Percentiles rank a stretch among this genome's conserved stretches.
These are phyloP conservation scores for Idaea straminata DNA, from an alignment of 2,888 invertebrate species.

Conservation along the genomic window DNA sequence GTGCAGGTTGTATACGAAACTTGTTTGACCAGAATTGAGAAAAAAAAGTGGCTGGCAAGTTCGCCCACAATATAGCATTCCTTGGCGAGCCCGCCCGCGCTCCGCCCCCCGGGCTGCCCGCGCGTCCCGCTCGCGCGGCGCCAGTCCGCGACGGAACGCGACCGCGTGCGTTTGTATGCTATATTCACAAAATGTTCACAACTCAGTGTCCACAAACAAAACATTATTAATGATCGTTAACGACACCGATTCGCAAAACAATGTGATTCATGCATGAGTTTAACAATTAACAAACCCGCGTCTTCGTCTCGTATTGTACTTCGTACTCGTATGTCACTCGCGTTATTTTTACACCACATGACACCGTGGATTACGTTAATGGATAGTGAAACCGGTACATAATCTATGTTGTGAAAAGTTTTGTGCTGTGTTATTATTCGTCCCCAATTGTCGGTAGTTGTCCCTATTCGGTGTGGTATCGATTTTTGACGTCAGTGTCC, in stretches of 20 bases:
- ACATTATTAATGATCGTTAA: conserved; percentile 39
- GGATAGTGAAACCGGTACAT: conserved; percentile 48
- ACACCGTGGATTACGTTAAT: conserved; percentile 41
- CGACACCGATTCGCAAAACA: conserved; percentile 22
- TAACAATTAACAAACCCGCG: conserved; percentile 10
- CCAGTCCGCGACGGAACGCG: conserved; percentile 66
- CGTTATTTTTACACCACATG: conserved; percentile 33
- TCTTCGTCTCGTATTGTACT: conserved; percentile 21
- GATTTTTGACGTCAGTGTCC: conserved; percentile 61
- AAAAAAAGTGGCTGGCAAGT: conserved; percentile 77
- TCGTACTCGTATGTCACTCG: conserved; percentile 16
- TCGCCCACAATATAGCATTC: conserved; percentile 80
- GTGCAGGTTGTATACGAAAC: conserved; percentile 80
- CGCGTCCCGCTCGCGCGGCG: conserved; percentile 37
- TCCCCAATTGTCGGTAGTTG: not conserved
- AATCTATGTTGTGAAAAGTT: conserved; percentile 57
- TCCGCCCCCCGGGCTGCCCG: conserved; percentile 55
- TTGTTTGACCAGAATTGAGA: conserved; percentile 79
- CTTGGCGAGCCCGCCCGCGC: conserved; percentile 62
- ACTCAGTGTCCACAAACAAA: conserved; percentile 49
- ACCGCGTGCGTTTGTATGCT: conserved; percentile 49
- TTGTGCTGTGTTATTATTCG: conserved; percentile 48
- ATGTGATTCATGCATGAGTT: conserved; percentile 26
- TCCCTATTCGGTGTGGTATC: conserved; percentile 56
- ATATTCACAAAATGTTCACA: conserved; percentile 41